Percentiles rank a stretch among this genome's conserved stretches.
Conservation (phyloP, 1,140 invertebrate species). For the Adoxophyes honmai region DNA sequence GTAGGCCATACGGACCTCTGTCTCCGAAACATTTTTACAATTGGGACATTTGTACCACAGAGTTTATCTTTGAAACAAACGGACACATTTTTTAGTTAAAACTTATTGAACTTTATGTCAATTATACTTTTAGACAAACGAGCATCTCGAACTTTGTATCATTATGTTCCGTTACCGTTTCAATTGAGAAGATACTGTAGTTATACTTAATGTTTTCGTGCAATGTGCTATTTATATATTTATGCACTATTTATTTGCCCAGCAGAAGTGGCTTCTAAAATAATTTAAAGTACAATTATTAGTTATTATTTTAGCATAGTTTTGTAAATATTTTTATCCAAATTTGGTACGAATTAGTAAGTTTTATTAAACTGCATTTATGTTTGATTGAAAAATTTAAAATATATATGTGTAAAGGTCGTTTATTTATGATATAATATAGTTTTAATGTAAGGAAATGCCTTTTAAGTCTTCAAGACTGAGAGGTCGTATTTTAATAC, state of each 20-base stretch:
- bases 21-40: too few species aligned
- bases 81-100: too few species aligned
- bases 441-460: background rate
- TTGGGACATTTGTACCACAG: too few species aligned
- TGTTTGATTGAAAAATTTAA: background rate
- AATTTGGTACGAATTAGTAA: conserved; percentile 2
- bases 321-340: conserved; percentile 7
- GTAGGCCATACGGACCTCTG: too few species aligned
- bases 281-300: conserved; percentile 15
- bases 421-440: conserved; percentile 10
- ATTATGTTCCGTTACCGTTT: too few species aligned
- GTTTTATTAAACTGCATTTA: conserved; percentile 11
- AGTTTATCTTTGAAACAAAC: too few species aligned
- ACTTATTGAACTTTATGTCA: too few species aligned
- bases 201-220: conserved; percentile 5
- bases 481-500: conserved; percentile 62
- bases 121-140: too few species aligned
- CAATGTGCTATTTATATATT: conserved; percentile 13
- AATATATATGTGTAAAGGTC: conserved; percentile 1
- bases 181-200: too few species aligned
- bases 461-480: conserved; percentile 46
- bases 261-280: background rate
- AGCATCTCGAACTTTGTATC: too few species aligned
- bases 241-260: conserved; percentile 3
- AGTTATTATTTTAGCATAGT: background rate